Percentiles rank a stretch among this genome's conserved stretches.
Conservation (phyloP, 2,113 vertebrate species). For the Enhydra lutris region DNA sequence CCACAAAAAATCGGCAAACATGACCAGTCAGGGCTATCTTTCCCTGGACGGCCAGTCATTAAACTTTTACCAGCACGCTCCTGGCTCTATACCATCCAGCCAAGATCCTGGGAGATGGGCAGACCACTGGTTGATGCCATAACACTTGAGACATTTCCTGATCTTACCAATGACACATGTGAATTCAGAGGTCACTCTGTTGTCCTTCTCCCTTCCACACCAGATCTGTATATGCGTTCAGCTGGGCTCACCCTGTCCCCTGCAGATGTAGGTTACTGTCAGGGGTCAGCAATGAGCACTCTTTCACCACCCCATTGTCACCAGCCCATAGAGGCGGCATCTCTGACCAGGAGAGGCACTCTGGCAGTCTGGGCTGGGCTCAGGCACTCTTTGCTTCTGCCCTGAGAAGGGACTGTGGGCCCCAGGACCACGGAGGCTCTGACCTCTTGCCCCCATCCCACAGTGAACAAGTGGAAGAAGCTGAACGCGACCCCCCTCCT, state of each 20-base stretch:
- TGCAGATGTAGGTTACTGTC: neutral
- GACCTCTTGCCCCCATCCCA: slow-evolving; percentile 22
- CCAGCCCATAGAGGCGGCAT: neutral
- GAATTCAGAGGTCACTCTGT: neutral
- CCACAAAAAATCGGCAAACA: neutral
- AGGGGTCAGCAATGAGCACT: neutral
- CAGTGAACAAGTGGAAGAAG: slow-evolving; percentile 95
- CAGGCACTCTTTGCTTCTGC: rapidly evolving
- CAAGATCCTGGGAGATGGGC: neutral
- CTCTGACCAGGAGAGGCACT: neutral
- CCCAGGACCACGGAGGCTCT: neutral
- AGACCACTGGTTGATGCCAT: neutral
- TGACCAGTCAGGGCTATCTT: neutral
- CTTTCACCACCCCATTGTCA: neutral
- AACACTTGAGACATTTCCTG: too few relatives aligned
- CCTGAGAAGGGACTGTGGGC: neutral
- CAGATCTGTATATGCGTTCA: neutral
- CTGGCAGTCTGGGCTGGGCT: neutral
- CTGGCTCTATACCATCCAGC: neutral
- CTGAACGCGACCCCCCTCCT: slow-evolving; percentile 82
- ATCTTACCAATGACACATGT: rapidly evolving
- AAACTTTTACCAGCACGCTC: neutral
- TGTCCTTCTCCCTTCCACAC: neutral
- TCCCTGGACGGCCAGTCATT: neutral
- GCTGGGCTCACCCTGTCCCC: neutral